Conservation (phyloP, 2,113 vertebrate genomes). For the Calonectris borealis region DNA sequence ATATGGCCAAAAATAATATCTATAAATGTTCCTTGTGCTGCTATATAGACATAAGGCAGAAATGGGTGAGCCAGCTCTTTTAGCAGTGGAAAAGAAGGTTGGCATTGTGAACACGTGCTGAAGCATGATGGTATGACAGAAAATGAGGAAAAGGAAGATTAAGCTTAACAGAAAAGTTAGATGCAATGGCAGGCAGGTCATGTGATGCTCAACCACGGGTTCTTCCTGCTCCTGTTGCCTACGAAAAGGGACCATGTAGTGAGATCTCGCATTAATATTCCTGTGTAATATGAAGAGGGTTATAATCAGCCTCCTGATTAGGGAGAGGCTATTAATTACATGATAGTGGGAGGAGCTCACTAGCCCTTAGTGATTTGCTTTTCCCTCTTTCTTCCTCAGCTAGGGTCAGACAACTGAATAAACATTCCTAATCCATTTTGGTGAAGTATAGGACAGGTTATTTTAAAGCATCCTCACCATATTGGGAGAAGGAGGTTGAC, state of each 20-base stretch:
- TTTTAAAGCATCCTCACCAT: background rate
- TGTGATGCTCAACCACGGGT: background rate
- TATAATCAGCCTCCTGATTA: background rate
- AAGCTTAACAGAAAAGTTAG: background rate
- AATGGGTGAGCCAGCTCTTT: background rate
- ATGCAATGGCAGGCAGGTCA: background rate
- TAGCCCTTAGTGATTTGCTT: background rate
- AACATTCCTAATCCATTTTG: background rate
- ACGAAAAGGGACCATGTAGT: background rate
- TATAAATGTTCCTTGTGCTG: background rate
- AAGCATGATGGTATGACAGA: background rate
- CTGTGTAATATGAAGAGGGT: background rate
- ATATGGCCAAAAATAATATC: slow-evolving; percentile 57
- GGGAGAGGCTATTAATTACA: background rate
- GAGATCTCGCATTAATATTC: background rate
- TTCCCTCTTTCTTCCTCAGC: background rate
- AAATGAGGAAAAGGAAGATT: background rate
- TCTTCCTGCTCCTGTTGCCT: background rate
- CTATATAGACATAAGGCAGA: background rate
- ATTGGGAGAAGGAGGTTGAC: background rate
- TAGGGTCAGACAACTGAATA: background rate
- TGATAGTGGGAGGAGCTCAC: background rate
- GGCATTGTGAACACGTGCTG: background rate
- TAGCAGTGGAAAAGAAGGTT: background rate
- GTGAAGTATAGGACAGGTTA: background rate